A percentile compares a stretch with the other conserved stretches of the same genome.
These are phyloP conservation scores for Hedychridium roseum DNA, from an alignment of 2,888 invertebrate species.

Conservation along the genomic window DNA sequence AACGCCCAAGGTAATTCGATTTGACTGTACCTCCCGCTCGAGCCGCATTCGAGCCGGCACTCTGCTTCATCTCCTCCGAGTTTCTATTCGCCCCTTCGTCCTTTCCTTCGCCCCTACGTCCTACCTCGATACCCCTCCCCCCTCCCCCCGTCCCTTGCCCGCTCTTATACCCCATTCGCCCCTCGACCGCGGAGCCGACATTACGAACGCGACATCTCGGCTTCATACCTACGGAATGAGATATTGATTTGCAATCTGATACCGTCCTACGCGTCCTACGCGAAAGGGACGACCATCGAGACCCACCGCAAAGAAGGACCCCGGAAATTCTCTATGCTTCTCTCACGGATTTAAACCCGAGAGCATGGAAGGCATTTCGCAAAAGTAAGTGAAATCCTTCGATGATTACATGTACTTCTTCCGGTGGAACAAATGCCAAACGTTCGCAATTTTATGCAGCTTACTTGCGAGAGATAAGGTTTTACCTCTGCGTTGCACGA, in stretches of 20 bases:
- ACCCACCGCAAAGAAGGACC: conserved; percentile 9
- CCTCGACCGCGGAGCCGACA: conserved; percentile 48
- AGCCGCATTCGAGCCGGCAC: conserved; percentile 38
- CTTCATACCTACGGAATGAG: conserved; percentile 55
- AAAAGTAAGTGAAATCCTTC: too few species aligned
- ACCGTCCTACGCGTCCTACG: conserved; percentile 30
- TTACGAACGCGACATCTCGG: conserved; percentile 52
- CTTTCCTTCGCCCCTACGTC: conserved; percentile 2
- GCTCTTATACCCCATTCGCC: conserved; percentile 5
- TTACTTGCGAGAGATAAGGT: too few species aligned
- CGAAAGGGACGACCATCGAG: conserved; percentile 10
- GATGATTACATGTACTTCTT: too few species aligned
- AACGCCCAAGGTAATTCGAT: conserved; percentile 52
- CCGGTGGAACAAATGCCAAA: too few species aligned
- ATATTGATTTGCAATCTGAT: conserved; percentile 59
- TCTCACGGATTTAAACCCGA: too few species aligned
- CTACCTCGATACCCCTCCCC: conserved; percentile 26
- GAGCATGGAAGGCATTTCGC: too few species aligned
- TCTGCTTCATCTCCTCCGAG: conserved; percentile 25
- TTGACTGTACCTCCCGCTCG: conserved; percentile 49
- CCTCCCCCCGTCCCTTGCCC: conserved; percentile 5
- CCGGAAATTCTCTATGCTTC: too few species aligned
- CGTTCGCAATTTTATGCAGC: too few species aligned
- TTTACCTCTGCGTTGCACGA: too few species aligned
- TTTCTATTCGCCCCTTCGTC: conserved; percentile 17